Evolutionary conservation across 2,888 invertebrate genomes (phyloP), one percentile per base, ranked within the genome.

Genomic region (Clostera curtula): DNA sequence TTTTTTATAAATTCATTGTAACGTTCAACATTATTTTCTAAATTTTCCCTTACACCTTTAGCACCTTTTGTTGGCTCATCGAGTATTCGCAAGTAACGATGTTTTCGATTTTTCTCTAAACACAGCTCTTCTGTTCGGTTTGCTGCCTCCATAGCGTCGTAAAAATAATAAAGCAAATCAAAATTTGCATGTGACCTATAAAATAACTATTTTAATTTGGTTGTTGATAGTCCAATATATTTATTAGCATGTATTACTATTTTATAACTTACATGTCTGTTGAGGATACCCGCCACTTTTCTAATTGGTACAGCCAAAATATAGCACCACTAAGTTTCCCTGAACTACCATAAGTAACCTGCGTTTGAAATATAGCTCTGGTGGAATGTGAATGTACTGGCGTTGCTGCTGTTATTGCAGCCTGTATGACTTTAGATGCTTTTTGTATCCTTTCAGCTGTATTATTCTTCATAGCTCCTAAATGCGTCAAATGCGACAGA

Each of bases 291-390:
- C 97, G 87, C 86, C 93, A 91, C 61, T 96, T 96, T 63, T 97
- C 97, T 41, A 97, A 71, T 62, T 95, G 91, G 61, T 93, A 92
- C 27, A 95, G 84, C 83, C 92, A 93, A 61, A 95, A 93, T 52
- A 93, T 90, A 3, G 93, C 96, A 4, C 96, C 96, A 29, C 93
- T 93, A 32, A 95, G 86, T 79, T 95, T 96, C 20, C 96, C 96
- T 5, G 92, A 91, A 50, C 85, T 86, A n/a, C 89, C 87, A 66
- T 92, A 97, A 5, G 94, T 93, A 34, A 96, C 85, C 70, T 94
- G 93, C 6, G 92, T 86, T 67, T 92, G 91, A 36, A 93, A 73
- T 14, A 93, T 87, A 49, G 91, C 93, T 53, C 97, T 88, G 1
- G 96, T 96, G 1, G 96, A 95, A 67, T 95, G 90, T 11, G 89